Evolutionary conservation across 2,113 vertebrate species (phyloP).

Genomic region (Dolichallabes microphthalmus): DNA sequence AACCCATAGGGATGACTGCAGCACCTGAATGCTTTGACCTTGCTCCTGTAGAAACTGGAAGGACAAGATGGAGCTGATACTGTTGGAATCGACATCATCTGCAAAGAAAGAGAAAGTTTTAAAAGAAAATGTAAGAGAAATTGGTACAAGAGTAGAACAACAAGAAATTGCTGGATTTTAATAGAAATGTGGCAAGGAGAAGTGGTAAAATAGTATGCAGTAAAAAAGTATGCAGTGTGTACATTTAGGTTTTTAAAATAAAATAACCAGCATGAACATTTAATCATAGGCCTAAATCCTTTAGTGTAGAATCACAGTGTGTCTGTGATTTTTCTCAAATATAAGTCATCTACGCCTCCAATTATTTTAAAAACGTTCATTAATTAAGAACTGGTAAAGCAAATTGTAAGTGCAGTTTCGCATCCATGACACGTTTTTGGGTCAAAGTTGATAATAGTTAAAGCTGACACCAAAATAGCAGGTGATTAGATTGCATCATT

Average conservation of each 20-base stretch:
- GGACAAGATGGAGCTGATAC: conserved; percentile 65
- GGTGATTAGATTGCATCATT: background rate
- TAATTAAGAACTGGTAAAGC: background rate
- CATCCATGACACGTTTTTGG: background rate
- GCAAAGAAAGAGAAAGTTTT: conserved; percentile 38
- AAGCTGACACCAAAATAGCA: conserved; percentile 9
- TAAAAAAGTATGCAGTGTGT: background rate
- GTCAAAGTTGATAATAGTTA: background rate
- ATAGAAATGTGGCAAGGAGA: background rate
- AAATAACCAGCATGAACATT: background rate
- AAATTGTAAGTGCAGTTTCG: background rate
- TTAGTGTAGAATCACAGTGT: background rate
- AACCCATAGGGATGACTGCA: conserved; percentile 84
- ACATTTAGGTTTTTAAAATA: background rate
- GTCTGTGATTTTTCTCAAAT: background rate
- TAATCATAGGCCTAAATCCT: background rate
- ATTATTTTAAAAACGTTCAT: background rate
- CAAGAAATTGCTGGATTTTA: background rate
- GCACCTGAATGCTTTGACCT: conserved; percentile 74
- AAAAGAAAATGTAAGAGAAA: conserved; percentile 24
- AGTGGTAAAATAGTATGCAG: background rate
- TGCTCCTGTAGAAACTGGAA: conserved; percentile 81
- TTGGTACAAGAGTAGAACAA: conserved; percentile 19
- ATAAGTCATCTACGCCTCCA: background rate
- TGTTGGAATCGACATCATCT: conserved; percentile 61